These are phyloP conservation scores for Nematopogon swammerdamellus DNA, from an alignment of 2,888 invertebrate species.

Conservation along the genomic window DNA sequence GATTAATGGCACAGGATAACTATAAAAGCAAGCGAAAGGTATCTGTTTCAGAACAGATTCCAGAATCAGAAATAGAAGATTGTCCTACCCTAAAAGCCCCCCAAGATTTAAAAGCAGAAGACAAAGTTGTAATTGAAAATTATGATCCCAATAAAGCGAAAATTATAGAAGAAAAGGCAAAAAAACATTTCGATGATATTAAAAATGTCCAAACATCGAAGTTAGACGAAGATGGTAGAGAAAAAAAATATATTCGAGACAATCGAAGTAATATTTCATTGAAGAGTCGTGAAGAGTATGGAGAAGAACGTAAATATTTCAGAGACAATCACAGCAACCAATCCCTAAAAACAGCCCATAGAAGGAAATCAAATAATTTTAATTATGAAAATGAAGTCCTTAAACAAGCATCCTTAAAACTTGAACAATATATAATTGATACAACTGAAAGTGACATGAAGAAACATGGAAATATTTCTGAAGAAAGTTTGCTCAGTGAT, in stretches of 20 bases:
- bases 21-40: conserved; percentile 39
- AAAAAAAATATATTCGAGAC: conserved; percentile 32
- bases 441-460: conserved; percentile 25
- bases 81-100: conserved; percentile 49
- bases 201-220: conserved; percentile 41
- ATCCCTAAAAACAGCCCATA: conserved; percentile 28
- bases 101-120: conserved; percentile 51
- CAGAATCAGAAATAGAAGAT: conserved; percentile 50
- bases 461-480: conserved; percentile 30
- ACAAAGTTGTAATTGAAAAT: conserved; percentile 38
- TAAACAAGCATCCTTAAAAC: conserved; percentile 51
- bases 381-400: conserved; percentile 59
- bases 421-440: conserved; percentile 43
- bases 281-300: conserved; percentile 33
- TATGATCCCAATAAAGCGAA: conserved; percentile 39
- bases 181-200: conserved; percentile 32
- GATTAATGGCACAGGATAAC: conserved; percentile 27
- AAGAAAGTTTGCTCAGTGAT: conserved; percentile 22
- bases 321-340: conserved; percentile 48
- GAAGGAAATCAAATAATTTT: conserved; percentile 53
- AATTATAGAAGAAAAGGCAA: conserved; percentile 33
- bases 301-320: conserved; percentile 39
- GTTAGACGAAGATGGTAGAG: conserved; percentile 38
- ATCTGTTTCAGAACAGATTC: conserved; percentile 22
- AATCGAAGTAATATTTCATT: conserved; percentile 38